Evolutionary conservation across 2,113 vertebrate genomes (phyloP).

Genomic region (Cnemophilus loriae): DNA sequence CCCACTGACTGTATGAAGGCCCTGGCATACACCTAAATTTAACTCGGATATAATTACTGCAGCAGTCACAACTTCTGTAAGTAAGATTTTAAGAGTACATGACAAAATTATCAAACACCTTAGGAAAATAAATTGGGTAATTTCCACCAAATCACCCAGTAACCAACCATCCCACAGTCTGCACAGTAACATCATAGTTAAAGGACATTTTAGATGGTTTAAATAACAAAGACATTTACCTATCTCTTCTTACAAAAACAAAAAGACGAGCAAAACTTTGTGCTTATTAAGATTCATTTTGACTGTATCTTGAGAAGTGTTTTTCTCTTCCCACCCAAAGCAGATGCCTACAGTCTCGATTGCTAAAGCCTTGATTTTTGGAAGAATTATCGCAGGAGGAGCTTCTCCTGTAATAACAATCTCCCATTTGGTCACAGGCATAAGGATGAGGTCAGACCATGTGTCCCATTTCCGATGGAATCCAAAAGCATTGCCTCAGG

Average conservation of each 20-base stretch:
- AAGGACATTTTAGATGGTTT: not conserved
- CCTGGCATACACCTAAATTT: not conserved
- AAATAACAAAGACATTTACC: not conserved
- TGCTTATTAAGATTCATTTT: not conserved
- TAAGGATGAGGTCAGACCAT: not conserved
- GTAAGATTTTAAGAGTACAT: not conserved
- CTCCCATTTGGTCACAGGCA: not conserved
- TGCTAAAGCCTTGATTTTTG: not conserved
- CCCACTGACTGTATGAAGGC: not conserved
- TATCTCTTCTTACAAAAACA: not conserved
- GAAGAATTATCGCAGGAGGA: not conserved
- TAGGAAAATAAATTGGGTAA: not conserved
- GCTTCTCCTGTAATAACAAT: not conserved
- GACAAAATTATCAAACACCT: not conserved
- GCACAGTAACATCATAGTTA: not conserved
- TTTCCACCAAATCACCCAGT: not conserved
- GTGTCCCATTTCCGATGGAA: not conserved
- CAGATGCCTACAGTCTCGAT: not conserved
- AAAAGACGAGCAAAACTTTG: not conserved
- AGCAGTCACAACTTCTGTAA: not conserved
- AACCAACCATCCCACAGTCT: not conserved
- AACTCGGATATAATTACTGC: not conserved
- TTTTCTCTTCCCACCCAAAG: not conserved
- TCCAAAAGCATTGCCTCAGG: not conserved
- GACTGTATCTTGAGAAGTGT: not conserved